phyloP scores from a whole-genome alignment of 53 echinoderm and acorn worm species.

The Arbacia lixula region DNA sequence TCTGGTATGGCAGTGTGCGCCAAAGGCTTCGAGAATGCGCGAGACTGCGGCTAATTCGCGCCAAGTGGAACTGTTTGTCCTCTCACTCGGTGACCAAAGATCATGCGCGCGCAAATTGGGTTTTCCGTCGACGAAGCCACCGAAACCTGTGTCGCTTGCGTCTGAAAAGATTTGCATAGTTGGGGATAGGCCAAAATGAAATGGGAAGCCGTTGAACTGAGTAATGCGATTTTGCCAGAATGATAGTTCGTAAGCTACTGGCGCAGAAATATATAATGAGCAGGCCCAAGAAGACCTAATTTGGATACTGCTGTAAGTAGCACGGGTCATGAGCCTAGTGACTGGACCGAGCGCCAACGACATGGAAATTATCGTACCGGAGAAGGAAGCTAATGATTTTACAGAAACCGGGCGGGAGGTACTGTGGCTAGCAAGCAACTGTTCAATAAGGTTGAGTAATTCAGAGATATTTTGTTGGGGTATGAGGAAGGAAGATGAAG shows the following conservation, averaged over 20 bases:
- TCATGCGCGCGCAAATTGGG: neutral
- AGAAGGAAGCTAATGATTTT: slow-evolving; percentile 8
- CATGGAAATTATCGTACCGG: slow-evolving; percentile 35
- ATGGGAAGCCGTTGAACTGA: neutral
- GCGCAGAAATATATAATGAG: neutral
- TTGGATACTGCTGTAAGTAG: slow-evolving; percentile 1
- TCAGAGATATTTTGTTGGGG: neutral
- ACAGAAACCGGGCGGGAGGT: neutral
- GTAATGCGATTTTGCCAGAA: neutral
- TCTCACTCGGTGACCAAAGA: neutral
- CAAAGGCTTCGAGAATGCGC: slow-evolving; percentile 6
- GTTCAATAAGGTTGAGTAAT: slow-evolving; percentile 1
- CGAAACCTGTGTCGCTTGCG: too few relatives aligned
- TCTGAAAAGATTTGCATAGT: too few relatives aligned
- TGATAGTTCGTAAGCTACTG: neutral
- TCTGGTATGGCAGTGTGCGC: slow-evolving; percentile 6
- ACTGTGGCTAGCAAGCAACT: neutral
- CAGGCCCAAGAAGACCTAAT: neutral
- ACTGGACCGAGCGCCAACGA: slow-evolving; percentile 31
- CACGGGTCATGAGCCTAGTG: slow-evolving; percentile 19
- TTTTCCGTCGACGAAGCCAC: too few relatives aligned
- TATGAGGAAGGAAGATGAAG: neutral
- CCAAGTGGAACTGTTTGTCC: slow-evolving; percentile 46
- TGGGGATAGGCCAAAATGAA: too few relatives aligned
- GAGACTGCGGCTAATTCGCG: too few relatives aligned